Percentiles rank a stretch among this genome's conserved stretches.
Conservation (phyloP, 2,113 vertebrate genomes). For the Meles meles region DNA sequence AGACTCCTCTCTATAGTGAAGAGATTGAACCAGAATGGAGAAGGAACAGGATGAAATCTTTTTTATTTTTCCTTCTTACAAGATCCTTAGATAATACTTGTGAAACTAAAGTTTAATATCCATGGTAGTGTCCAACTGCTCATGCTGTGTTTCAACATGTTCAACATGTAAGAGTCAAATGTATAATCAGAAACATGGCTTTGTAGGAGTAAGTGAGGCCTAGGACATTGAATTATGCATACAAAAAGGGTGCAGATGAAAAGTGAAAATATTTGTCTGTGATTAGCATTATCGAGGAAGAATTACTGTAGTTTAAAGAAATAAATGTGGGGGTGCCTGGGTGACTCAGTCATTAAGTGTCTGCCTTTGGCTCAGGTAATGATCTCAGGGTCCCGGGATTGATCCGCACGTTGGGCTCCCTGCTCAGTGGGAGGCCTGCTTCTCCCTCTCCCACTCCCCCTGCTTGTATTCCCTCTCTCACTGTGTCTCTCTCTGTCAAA, state of each 20-base stretch:
- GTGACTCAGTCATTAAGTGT: too few species aligned
- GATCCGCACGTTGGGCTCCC: too few species aligned
- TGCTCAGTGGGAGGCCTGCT: too few species aligned
- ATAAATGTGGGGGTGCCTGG: too few species aligned
- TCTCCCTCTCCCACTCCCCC: too few species aligned
- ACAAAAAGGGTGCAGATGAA: not conserved
- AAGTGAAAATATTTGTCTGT: not conserved
- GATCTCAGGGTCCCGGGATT: too few species aligned
- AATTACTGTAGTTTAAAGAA: not conserved
- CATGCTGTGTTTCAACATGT: not conserved
- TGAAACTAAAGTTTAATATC: not conserved
- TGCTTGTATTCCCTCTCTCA: too few species aligned
- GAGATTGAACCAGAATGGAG: not conserved
- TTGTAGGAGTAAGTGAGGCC: not conserved
- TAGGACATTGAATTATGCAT: not conserved
- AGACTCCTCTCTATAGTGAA: not conserved
- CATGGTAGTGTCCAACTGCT: not conserved
- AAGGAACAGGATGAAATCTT: not conserved
- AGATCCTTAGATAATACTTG: not conserved
- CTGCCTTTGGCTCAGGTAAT: too few species aligned
- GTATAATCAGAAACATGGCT: not conserved
- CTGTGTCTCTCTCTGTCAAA: too few species aligned
- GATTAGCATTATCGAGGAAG: not conserved
- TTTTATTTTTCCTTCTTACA: not conserved
- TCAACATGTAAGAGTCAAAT: not conserved